These are phyloP conservation scores for Tipula lateralis DNA, from an alignment of 2,888 invertebrate species.

Conservation along the genomic window DNA sequence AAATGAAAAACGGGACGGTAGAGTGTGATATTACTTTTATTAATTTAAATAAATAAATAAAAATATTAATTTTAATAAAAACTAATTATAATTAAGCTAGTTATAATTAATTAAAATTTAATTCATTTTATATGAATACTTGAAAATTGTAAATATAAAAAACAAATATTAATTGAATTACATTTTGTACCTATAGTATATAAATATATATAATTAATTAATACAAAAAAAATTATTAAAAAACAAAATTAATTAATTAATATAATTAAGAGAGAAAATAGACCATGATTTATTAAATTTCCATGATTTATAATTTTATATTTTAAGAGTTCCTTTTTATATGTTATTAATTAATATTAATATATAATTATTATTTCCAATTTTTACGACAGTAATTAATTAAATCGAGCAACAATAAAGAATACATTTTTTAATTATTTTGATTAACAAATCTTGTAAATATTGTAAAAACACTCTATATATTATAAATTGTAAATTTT, in stretches of 20 bases:
- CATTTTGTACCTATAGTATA: neutral
- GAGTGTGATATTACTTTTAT: constrained; percentile 37
- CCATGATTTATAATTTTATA: constrained; percentile 12
- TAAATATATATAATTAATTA: neutral
- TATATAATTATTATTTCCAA: neutral
- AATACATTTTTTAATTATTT: neutral
- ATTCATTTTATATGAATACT: neutral
- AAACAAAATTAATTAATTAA: neutral
- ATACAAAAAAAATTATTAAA: neutral
- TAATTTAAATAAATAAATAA: constrained; percentile 31
- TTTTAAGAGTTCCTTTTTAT: neutral
- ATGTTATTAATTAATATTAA: neutral
- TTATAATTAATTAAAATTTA: constrained; percentile 24
- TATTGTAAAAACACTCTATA: neutral
- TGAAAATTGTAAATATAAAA: constrained; percentile 3
- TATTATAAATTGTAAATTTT: constrained; percentile 11
- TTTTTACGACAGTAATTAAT: neutral
- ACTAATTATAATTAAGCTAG: neutral
- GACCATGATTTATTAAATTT: constrained; percentile 1
- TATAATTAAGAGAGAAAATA: constrained; percentile 24
- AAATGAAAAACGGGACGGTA: constrained; percentile 33
- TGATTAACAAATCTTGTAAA: constrained; percentile 7
- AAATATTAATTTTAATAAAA: neutral
- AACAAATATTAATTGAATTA: constrained; percentile 11
- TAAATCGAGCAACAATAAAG: neutral